Evolutionary conservation across 2,888 invertebrate genomes (phyloP).

Genomic region (Venustoraphidia nigricollis): DNA sequence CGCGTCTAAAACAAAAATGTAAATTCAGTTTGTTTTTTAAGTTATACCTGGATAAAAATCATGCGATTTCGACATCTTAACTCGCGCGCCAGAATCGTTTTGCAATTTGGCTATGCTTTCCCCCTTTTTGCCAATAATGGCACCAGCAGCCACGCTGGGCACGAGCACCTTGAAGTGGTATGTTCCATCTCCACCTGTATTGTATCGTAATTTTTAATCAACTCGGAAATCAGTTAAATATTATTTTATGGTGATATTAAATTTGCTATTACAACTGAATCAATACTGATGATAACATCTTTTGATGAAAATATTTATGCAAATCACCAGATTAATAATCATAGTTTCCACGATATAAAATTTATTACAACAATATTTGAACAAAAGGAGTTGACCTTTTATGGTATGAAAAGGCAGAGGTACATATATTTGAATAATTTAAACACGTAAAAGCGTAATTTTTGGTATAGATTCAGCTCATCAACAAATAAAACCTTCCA

Average conservation of each 20-base stretch:
- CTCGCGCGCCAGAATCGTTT: constrained; percentile 91
- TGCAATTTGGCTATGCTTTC: constrained; percentile 97
- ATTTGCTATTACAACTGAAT: background rate
- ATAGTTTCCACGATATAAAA: too few relatives aligned
- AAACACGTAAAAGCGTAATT: too few relatives aligned
- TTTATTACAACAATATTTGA: too few relatives aligned
- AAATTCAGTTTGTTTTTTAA: background rate
- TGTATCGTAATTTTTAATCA: constrained; percentile 8
- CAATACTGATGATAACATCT: background rate
- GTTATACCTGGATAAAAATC: constrained; percentile 91
- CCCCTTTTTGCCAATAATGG: constrained; percentile 98
- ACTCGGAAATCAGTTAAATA: background rate
- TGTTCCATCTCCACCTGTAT: constrained; percentile 66
- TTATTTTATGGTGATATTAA: constrained; percentile 3
- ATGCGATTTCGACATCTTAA: constrained; percentile 99
- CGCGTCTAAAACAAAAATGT: background rate
- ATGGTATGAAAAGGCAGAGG: too few relatives aligned
- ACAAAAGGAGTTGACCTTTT: too few relatives aligned
- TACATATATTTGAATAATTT: too few relatives aligned
- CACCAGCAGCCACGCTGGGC: constrained; percentile 93
- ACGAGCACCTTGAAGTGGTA: constrained; percentile 96
- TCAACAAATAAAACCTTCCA: too few relatives aligned
- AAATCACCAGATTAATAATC: too few relatives aligned
- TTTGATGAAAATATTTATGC: too few relatives aligned
- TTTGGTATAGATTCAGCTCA: too few relatives aligned